A percentile compares a stretch with the other conserved stretches of the same genome.
Evolutionary conservation across 2,113 vertebrate species (phyloP).

Genomic region (Cinclus mexicanus): DNA sequence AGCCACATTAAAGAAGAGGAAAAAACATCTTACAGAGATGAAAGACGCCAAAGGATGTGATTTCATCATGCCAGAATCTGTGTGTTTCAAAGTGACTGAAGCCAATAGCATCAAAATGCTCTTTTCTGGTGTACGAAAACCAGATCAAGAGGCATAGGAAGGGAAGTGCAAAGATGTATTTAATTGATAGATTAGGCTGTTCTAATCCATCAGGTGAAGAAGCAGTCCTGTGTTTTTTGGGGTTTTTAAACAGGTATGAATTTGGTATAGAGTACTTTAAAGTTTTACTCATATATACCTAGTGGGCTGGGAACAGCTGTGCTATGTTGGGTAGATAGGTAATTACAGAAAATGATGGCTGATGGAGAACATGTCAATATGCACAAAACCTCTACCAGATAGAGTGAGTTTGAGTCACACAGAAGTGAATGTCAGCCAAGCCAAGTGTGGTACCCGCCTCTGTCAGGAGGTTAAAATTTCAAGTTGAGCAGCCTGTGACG

Average conservation of each 20-base stretch:
- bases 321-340: background rate
- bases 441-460: fast-evolving
- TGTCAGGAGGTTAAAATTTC: background rate
- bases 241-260: background rate
- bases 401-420: background rate
- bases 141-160: background rate
- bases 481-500: background rate
- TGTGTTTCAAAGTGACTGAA: background rate
- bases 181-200: background rate
- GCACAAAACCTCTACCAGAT: background rate
- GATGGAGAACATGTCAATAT: background rate
- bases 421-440: background rate
- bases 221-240: background rate
- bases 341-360: background rate
- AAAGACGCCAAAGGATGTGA: background rate
- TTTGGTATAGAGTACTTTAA: background rate
- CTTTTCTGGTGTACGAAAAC: background rate
- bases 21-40: conserved; percentile 1
- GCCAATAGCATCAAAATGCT: background rate
- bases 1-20: background rate
- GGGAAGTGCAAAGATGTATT: background rate
- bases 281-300: background rate
- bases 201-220: background rate
- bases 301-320: background rate
- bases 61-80: background rate